phyloP scores from a whole-genome alignment of 2,113 vertebrate species.

The Hippocampus abdominalis region DNA sequence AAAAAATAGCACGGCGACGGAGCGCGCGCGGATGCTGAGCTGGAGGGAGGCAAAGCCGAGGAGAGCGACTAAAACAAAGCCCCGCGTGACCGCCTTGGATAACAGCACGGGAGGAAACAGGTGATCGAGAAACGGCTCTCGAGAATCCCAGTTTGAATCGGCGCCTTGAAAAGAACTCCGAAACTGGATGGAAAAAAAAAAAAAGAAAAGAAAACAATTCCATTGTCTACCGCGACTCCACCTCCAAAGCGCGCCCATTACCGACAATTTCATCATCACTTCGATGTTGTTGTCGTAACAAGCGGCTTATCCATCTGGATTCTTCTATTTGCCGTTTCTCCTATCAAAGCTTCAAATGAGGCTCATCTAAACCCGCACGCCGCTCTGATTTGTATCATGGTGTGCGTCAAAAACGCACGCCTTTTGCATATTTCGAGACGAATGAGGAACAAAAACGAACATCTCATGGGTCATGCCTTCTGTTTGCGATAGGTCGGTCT shows the following conservation, averaged over 20 bases:
- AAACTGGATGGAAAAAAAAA: neutral
- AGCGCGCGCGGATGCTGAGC: conserved; percentile 34
- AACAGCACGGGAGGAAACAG: neutral
- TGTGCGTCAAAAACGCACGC: conserved; percentile 8
- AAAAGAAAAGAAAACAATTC: neutral
- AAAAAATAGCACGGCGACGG: conserved; percentile 44
- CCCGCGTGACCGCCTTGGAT: neutral
- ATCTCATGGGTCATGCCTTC: neutral
- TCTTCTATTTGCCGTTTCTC: conserved; percentile 1
- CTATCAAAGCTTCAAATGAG: conserved; percentile 5
- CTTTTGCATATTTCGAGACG: neutral
- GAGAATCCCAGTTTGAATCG: neutral
- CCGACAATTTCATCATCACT: conserved; percentile 34
- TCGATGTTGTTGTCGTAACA: neutral
- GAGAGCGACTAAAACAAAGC: conserved; percentile 6
- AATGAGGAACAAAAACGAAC: neutral
- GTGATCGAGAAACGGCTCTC: neutral
- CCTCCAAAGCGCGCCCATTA: conserved; percentile 14
- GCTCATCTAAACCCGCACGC: conserved; percentile 19
- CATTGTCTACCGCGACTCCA: neutral
- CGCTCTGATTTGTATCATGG: conserved; percentile 6
- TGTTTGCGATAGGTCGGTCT: neutral
- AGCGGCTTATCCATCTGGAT: conserved; percentile 4
- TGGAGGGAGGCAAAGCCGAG: conserved; percentile 15
- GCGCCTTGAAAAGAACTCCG: conserved; percentile 3